These are phyloP conservation scores for Periophthalmus modestus DNA, from an alignment of 2,113 vertebrate species.

Conservation along the genomic window DNA sequence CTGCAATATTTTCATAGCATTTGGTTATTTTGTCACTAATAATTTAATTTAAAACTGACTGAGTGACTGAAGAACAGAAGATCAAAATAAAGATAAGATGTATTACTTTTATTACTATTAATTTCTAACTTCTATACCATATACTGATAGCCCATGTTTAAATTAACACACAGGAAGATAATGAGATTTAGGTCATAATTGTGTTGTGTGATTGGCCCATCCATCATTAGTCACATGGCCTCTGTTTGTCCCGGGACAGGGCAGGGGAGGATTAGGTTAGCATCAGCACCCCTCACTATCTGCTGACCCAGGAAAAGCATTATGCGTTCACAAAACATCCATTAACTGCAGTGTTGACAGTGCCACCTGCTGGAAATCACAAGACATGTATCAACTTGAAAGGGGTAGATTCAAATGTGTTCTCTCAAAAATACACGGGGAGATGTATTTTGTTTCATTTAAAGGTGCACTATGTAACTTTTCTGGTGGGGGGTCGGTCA, in stretches of 20 bases:
- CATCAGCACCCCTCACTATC: slow-evolving; percentile 51
- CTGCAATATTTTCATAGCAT: no score
- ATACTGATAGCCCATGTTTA: neutral
- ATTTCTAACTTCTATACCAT: neutral
- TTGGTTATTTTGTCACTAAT: no score
- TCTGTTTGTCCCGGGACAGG: slow-evolving; percentile 11
- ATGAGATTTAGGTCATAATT: slow-evolving; percentile 9
- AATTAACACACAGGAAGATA: neutral
- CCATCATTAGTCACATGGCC: slow-evolving; percentile 3
- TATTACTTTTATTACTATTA: neutral
- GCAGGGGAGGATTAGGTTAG: slow-evolving; percentile 15
- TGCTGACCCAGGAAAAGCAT: slow-evolving; percentile 57
- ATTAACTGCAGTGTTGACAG: slow-evolving; percentile 45
- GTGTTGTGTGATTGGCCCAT: slow-evolving; percentile 6
- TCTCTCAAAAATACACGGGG: no score
- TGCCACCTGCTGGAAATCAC: slow-evolving; percentile 63
- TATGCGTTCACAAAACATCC: slow-evolving; percentile 53
- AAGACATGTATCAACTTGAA: slow-evolving; percentile 15
- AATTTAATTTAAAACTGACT: neutral
- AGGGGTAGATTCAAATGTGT: slow-evolving; percentile 37
- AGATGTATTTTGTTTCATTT: no score
- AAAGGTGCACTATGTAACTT: no score
- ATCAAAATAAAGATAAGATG: no score
- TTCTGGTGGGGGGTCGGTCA: no score
- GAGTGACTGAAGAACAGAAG: neutral